Conservation (phyloP, 2,888 invertebrate species). For the Chesias legatella region DNA sequence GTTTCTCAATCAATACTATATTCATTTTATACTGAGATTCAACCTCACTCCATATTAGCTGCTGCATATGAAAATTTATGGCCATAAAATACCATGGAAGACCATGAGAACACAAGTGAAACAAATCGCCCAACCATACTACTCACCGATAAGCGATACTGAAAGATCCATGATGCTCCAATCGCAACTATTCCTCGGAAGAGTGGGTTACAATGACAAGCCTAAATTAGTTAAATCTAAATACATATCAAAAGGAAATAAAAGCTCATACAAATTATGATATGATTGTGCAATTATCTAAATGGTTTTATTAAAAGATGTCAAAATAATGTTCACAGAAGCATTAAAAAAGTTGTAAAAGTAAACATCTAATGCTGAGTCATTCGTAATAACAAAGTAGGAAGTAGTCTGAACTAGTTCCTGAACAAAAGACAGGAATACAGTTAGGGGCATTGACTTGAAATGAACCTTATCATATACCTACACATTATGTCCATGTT, state of each 20-base stretch:
- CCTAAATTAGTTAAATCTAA: constrained; percentile 36
- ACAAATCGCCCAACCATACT: constrained; percentile 31
- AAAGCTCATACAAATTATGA: constrained; percentile 1
- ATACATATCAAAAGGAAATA: constrained; percentile 4
- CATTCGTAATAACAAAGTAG: too few relatives aligned
- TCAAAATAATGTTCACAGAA: too few relatives aligned
- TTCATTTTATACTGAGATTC: neutral
- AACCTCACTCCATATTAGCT: constrained; percentile 6
- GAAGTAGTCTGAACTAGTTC: too few relatives aligned
- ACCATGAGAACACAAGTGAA: constrained; percentile 24
- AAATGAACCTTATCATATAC: too few relatives aligned
- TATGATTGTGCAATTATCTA: neutral
- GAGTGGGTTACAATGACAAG: constrained; percentile 28
- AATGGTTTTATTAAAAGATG: too few relatives aligned
- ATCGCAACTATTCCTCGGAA: constrained; percentile 48
- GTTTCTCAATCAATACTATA: too few relatives aligned
- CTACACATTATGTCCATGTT: too few relatives aligned
- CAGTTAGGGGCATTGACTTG: too few relatives aligned
- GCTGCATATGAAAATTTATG: constrained; percentile 32
- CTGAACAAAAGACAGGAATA: too few relatives aligned
- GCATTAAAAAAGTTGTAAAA: neutral
- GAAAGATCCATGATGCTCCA: constrained; percentile 41
- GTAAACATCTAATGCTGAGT: too few relatives aligned
- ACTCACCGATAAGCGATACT: constrained; percentile 29
- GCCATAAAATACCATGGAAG: constrained; percentile 61